Evolutionary conservation across 1,140 invertebrate species (phyloP).

Genomic region (Aphaenogaster ashmeadi): DNA sequence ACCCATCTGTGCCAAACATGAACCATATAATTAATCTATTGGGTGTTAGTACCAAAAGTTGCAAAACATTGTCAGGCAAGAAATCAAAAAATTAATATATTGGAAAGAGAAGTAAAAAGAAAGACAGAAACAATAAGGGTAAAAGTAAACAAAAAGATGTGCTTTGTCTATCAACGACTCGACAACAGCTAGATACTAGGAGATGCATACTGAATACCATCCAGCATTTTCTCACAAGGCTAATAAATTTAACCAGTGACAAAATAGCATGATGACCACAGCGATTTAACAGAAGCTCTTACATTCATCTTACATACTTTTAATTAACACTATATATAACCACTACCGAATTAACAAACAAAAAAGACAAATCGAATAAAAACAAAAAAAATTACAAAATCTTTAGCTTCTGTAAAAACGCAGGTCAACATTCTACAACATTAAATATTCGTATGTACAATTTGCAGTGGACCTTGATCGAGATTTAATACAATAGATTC

Average conservation of each 20-base stretch:
- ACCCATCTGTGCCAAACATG: constrained; percentile 82
- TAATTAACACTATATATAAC: constrained; percentile 4
- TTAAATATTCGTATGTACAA: constrained; percentile 68
- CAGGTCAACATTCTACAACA: constrained; percentile 78
- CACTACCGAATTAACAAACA: neutral
- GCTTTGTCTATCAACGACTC: constrained; percentile 87
- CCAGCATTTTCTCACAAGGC: constrained; percentile 77
- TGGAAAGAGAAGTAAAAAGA: constrained; percentile 52
- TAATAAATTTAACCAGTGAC: constrained; percentile 77
- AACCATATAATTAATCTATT: constrained; percentile 74
- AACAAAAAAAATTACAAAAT: constrained; percentile 7
- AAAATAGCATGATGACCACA: constrained; percentile 74
- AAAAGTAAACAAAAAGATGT: constrained; percentile 80
- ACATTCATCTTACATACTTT: constrained; percentile 4
- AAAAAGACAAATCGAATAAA: constrained; percentile 13
- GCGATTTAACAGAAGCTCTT: constrained; percentile 81
- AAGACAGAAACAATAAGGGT: constrained; percentile 69
- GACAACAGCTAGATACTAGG: constrained; percentile 86
- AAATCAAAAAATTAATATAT: constrained; percentile 73
- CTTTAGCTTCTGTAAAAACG: constrained; percentile 78
- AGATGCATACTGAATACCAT: constrained; percentile 83
- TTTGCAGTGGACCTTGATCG: constrained; percentile 49
- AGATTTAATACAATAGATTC: neutral
- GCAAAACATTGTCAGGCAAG: constrained; percentile 84
- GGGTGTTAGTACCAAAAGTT: constrained; percentile 82